phyloP scores from a whole-genome alignment of 2,113 vertebrate genomes.

The Bolborhynchus lineola region DNA sequence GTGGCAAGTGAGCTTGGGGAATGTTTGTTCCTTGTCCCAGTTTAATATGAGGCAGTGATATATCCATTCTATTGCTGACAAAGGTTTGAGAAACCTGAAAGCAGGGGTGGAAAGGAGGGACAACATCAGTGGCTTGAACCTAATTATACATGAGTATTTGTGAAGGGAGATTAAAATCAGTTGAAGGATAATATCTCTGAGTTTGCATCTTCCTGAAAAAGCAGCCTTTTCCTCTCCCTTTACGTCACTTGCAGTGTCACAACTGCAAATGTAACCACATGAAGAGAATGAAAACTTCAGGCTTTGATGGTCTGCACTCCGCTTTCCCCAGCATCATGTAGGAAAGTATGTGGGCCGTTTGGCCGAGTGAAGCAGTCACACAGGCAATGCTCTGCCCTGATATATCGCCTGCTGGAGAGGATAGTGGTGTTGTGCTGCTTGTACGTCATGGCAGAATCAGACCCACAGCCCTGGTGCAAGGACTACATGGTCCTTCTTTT shows the following conservation, averaged over 20 bases:
- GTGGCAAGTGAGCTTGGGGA: background rate
- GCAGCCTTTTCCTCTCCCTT: conserved; percentile 41
- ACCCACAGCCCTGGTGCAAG: background rate
- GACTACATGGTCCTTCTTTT: rapidly evolving
- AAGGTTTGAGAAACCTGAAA: background rate
- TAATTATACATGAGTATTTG: background rate
- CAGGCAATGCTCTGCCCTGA: background rate
- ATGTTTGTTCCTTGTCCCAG: background rate
- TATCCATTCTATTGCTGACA: background rate
- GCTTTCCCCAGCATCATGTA: background rate
- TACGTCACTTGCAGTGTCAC: conserved; percentile 46
- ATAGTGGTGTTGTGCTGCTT: background rate
- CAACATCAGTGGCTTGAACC: background rate
- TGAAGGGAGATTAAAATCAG: conserved; percentile 41
- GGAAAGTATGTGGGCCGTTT: background rate
- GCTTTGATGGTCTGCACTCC: background rate
- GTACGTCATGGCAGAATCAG: background rate
- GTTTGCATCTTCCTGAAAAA: background rate
- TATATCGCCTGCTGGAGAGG: background rate
- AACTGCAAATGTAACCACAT: conserved; percentile 10
- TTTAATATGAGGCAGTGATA: background rate
- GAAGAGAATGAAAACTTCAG: background rate
- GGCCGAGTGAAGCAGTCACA: background rate
- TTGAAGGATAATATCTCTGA: conserved; percentile 19
- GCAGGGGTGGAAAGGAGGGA: background rate